Base-by-base conservation (phyloP, 2,797 vertebrate species). In the Petrocephalus schoutedeni region DNA sequence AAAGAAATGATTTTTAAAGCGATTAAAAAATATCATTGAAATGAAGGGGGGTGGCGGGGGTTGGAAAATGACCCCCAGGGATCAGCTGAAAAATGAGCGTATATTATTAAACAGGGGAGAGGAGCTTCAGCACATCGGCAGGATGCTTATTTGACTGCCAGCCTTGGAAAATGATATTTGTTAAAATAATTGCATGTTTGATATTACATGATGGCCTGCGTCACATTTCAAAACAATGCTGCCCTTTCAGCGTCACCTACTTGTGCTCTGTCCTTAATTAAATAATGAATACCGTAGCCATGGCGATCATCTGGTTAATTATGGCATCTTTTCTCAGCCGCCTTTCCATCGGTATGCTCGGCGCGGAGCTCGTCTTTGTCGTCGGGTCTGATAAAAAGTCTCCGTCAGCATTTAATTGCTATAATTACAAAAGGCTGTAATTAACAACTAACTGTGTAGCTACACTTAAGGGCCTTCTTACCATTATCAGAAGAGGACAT, bases 21-120 rank as follows among this genome's bases (percentile, higher is more conserved):
- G 67, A 95, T 94, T 94, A 91, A 93, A 95, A 90, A 89, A 87
- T 91, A 94, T 93, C 88, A 87, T 88, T 92, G 91, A 93, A 94
- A 95, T 93, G 93, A 93, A 92, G 92, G 67, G 90, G 61, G 61
- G 61, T 32, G 10, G 23, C 49, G 61, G 88, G 89, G 89, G 90
- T 88, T 86, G 87, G 77, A 41, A 5, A 91, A 90, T 90, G 86
- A 89, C 91, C 91, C 92, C 91, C 4, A 0, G 92, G 92, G 91
- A 92, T 91, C 92, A 90, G 92, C 91, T 94, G 92, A 92, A 74
- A 74, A 74, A 74, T 74, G 36, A 74, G 2, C 41, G 93, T 92
- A 94, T 95, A 93, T 94, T 94, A 94, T 95, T 93, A 89, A 92
- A 92, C 28, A 61, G 86, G 87, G 53, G 90, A 87, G 89, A 87